phyloP scores from a whole-genome alignment of 2,888 invertebrate genomes.

The Ommatoiulus sabulosus region DNA sequence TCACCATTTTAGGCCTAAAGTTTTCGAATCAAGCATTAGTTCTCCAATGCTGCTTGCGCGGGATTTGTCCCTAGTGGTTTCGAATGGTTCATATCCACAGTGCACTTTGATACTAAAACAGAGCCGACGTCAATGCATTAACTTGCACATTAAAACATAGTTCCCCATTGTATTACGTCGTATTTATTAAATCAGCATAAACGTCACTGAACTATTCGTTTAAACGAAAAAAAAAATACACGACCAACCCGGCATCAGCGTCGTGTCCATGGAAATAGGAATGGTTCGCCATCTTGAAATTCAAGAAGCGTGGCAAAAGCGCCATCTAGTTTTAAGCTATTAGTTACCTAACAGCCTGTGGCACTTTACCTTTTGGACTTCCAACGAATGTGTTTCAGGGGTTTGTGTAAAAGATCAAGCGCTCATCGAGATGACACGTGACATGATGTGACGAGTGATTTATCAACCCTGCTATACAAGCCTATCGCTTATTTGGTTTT shows the following conservation, averaged over 20 bases:
- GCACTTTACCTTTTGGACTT: no score
- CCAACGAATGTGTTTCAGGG: no score
- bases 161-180: background rate
- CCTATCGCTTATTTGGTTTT: no score
- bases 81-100: background rate
- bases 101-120: background rate
- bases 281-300: slow-evolving; percentile 6
- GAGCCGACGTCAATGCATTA: background rate
- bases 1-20: slow-evolving; percentile 54
- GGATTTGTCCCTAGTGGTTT: slow-evolving; percentile 27
- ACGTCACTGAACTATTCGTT: background rate
- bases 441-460: no score
- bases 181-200: background rate
- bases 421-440: no score
- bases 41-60: slow-evolving; percentile 44
- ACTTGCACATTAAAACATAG: background rate
- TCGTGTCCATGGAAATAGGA: background rate
- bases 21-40: slow-evolving; percentile 53
- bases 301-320: background rate
- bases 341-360: background rate
- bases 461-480: no score
- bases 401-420: no score
- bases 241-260: background rate
- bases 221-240: background rate
- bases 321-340: background rate